A percentile compares a stretch with the other conserved stretches of the same genome.
Evolutionary conservation across 2,797 vertebrate species (phyloP).

Genomic region (Lutjanus argentimaculatus): DNA sequence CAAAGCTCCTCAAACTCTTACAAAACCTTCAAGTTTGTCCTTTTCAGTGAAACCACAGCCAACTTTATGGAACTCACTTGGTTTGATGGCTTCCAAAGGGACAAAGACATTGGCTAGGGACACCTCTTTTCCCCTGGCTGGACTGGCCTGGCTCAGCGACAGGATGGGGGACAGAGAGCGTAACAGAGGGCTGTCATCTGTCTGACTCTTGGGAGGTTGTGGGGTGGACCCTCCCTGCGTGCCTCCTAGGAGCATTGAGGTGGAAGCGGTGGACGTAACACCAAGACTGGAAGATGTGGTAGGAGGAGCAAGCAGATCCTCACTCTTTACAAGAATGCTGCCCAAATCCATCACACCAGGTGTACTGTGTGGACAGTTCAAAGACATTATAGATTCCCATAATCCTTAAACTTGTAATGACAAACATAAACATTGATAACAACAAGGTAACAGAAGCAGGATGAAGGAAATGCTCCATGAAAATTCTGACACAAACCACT

Average conservation of each 20-base stretch:
- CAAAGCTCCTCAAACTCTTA: neutral
- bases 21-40: neutral
- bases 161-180: slow-evolving; percentile 84
- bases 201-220: slow-evolving; percentile 35
- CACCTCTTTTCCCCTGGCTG: slow-evolving; percentile 83
- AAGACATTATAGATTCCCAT: neutral
- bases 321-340: slow-evolving; percentile 61
- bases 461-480: neutral
- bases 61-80: slow-evolving; percentile 88
- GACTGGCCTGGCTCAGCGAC: slow-evolving; percentile 82
- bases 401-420: neutral
- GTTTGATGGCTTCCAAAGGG: slow-evolving; percentile 92
- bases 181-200: slow-evolving; percentile 87
- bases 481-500: neutral
- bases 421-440: neutral
- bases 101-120: slow-evolving; percentile 91
- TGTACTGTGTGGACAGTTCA: slow-evolving; percentile 74
- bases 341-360: slow-evolving; percentile 57
- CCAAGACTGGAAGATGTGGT: slow-evolving; percentile 54
- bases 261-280: slow-evolving; percentile 59
- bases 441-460: neutral
- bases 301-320: slow-evolving; percentile 7
- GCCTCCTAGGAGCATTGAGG: slow-evolving; percentile 62
- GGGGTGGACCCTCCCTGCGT: slow-evolving; percentile 58
- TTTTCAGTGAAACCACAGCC: neutral